Conservation (phyloP, 2,113 vertebrate genomes). For the Thunnus maccoyii region DNA sequence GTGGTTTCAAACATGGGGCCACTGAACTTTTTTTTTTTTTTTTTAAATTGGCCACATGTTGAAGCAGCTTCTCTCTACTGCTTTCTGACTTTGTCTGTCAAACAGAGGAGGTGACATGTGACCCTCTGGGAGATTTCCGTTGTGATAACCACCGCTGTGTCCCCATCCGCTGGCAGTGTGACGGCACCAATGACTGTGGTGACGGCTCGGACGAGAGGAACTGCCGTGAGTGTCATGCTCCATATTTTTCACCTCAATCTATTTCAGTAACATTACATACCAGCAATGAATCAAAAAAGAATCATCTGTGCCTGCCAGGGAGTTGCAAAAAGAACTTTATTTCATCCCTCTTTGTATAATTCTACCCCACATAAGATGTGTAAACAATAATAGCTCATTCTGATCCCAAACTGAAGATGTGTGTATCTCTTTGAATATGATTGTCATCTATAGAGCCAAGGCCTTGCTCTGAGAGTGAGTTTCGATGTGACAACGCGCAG, state of each 20-base stretch:
- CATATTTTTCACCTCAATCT: neutral
- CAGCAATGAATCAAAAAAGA: neutral
- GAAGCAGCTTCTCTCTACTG: neutral
- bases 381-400: neutral
- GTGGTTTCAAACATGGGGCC: no score
- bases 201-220: slow-evolving; percentile 82
- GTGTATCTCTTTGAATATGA: neutral
- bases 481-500: slow-evolving; percentile 72
- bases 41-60: neutral
- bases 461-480: slow-evolving; percentile 82
- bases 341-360: no score
- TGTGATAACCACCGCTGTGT: slow-evolving; percentile 84
- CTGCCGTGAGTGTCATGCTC: slow-evolving; percentile 72
- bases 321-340: neutral
- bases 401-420: slow-evolving; percentile 8
- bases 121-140: slow-evolving; percentile 81
- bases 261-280: neutral
- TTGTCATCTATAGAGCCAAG: slow-evolving; percentile 71
- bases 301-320: no score
- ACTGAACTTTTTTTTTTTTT: no score
- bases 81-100: slow-evolving; percentile 8
- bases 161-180: slow-evolving; percentile 82
- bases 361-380: no score
- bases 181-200: slow-evolving; percentile 78
- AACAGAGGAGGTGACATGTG: slow-evolving; percentile 80